Evolutionary conservation across 1,140 invertebrate genomes (phyloP).

Genomic region (Plodia interpunctella): DNA sequence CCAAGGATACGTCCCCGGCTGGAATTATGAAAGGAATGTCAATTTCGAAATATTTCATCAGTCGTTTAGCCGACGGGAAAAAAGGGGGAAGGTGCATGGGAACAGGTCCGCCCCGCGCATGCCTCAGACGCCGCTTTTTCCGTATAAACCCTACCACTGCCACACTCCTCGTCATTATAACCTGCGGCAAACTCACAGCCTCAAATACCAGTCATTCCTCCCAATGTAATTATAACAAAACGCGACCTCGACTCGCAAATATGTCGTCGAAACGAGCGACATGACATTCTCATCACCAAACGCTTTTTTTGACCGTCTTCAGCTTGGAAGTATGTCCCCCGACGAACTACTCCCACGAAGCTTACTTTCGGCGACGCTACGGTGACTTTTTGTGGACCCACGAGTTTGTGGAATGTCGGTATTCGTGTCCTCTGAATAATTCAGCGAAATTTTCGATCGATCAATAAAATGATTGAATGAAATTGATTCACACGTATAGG

Average conservation of each 20-base stretch:
- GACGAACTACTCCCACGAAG: slow-evolving; percentile 56
- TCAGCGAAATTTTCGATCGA: slow-evolving; percentile 71
- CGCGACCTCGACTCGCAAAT: slow-evolving; percentile 68
- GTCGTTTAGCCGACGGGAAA: slow-evolving; percentile 54
- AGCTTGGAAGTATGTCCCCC: slow-evolving; percentile 46
- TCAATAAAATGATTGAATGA: slow-evolving; percentile 74
- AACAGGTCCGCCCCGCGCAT: slow-evolving; percentile 54
- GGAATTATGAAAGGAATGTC: slow-evolving; percentile 71
- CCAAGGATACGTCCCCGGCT: slow-evolving; percentile 59
- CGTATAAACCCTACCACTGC: slow-evolving; percentile 22
- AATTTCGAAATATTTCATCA: slow-evolving; percentile 71
- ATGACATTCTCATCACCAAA: slow-evolving; percentile 76
- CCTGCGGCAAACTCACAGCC: slow-evolving; percentile 68
- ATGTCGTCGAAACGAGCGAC: slow-evolving; percentile 72
- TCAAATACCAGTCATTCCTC: slow-evolving; percentile 59
- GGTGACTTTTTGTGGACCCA: slow-evolving; percentile 50
- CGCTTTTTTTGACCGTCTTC: slow-evolving; percentile 59
- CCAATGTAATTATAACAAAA: slow-evolving; percentile 73
- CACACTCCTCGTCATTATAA: slow-evolving; percentile 71
- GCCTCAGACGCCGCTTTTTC: slow-evolving; percentile 56
- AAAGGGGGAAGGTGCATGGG: slow-evolving; percentile 46
- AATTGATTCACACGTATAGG: slow-evolving; percentile 72
- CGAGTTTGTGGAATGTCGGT: slow-evolving; percentile 60
- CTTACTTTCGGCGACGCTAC: slow-evolving; percentile 42
- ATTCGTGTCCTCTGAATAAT: slow-evolving; percentile 72